Base-by-base conservation (phyloP, 64 coral and sea anemone species). In the Stichodactyla helianthus region DNA sequence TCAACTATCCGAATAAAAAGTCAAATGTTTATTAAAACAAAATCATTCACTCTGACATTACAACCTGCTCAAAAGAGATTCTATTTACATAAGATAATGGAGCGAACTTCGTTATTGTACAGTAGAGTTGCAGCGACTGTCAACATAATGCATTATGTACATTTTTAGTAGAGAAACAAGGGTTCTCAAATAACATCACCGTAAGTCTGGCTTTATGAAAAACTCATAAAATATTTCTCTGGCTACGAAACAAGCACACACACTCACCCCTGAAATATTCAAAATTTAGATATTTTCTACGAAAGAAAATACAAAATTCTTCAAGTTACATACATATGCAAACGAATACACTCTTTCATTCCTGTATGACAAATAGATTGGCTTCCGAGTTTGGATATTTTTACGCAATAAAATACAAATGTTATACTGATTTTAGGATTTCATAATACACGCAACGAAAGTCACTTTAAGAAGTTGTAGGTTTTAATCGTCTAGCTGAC, bases 401-500 rank as follows among this genome's bases (percentile, higher is more conserved):
- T 74, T 26, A 58, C 2, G 14, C 55, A 58, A 58, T 9, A n/a
- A 31, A 31, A 31, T 26, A 31, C 63, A 74, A 11, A 58, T 9
- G 1, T 4, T 58, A 15, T 58, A 58, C 55, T 58, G 35, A 44
- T 58, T 57, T 4, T 5, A 58, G 14, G 55, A 65, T 0, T 74
- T 11, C n/a, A 74, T 7, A 11, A n/a, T 74, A 74, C 25, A 31
- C 68, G 5, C 26, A 11, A 7, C 31, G 27, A 27, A 12, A 13
- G 17, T 74, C 23, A 28, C n/a, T 26, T 23, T 11, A 23, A 31
- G 10, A 9, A 27, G 62, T n/a, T 22, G 18, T 60, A 12, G 62
- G 20, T 31, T 74, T 74, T 74, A 97, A 77, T 97, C 91, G 87
- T 99, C 97, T 54, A 99, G 89, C 86, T 99, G 97, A 54, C 97